Percentiles rank a stretch among this genome's conserved stretches.
Conservation (phyloP, 2,113 vertebrate genomes). For the Ptilonorhynchus violaceus region DNA sequence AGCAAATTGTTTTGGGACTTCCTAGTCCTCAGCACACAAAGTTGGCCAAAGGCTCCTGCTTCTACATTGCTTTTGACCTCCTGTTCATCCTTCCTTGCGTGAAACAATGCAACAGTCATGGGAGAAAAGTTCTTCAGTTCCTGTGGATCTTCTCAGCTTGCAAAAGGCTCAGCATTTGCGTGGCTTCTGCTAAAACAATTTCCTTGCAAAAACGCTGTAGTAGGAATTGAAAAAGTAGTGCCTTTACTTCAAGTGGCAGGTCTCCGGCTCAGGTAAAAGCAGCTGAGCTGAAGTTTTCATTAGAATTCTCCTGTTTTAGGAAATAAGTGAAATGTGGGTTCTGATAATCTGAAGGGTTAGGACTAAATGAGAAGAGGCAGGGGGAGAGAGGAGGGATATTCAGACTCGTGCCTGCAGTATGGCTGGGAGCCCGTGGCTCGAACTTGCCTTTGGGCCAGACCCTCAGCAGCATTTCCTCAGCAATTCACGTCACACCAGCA, state of each 20-base stretch:
- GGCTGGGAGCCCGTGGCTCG: rapidly evolving
- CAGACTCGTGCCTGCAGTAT: neutral
- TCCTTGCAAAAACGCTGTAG: neutral
- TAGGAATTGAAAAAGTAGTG: neutral
- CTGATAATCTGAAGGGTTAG: neutral
- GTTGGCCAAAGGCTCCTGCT: slow-evolving; percentile 2
- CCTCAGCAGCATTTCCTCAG: neutral
- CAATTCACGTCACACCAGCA: neutral
- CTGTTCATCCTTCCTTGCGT: neutral
- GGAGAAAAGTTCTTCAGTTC: slow-evolving; percentile 29
- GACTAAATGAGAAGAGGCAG: neutral
- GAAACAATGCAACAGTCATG: slow-evolving; percentile 12
- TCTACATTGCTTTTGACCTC: slow-evolving; percentile 22
- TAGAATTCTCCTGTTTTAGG: neutral
- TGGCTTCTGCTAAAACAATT: slow-evolving; percentile 28
- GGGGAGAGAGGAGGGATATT: neutral
- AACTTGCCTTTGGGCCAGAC: neutral
- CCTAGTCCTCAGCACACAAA: neutral
- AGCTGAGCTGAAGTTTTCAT: neutral
- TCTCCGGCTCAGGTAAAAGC: neutral
- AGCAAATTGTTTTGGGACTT: neutral
- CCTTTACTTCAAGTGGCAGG: neutral
- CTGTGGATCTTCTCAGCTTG: slow-evolving; percentile 31
- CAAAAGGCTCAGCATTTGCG: neutral
- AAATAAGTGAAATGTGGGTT: neutral